A percentile compares a stretch with the other conserved stretches of the same genome.
Conservation (phyloP, 2,888 invertebrate species). For the Petrolisthes manimaculis region DNA sequence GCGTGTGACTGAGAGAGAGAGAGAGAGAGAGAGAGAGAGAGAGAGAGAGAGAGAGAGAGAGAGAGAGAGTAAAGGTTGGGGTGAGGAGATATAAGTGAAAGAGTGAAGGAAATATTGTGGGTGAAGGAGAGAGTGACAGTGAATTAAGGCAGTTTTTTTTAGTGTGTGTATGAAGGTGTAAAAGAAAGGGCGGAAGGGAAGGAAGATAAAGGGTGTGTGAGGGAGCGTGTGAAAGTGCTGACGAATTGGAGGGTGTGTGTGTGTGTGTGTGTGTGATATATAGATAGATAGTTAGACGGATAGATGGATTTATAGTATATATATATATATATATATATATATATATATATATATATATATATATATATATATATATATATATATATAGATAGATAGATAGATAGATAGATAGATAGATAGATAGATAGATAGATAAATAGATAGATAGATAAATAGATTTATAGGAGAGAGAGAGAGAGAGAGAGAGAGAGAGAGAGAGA, state of each 20-base stretch:
- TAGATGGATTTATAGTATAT: neutral
- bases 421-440: neutral
- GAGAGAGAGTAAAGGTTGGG: neutral
- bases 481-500: neutral
- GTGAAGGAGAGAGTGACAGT: neutral
- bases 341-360: too few species aligned
- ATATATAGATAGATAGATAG: neutral
- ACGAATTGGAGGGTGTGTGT: neutral
- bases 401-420: neutral
- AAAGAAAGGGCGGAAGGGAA: neutral
- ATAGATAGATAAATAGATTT: neutral
- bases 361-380: too few species aligned
- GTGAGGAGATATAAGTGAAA: neutral
- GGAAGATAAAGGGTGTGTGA: neutral
- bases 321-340: too few species aligned
- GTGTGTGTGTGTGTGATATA: neutral
- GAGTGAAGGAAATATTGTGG: neutral
- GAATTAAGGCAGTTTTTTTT: neutral
- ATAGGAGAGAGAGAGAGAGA: neutral
- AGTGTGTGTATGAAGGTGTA: neutral
- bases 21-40: constrained; percentile 17
- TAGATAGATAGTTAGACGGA: neutral
- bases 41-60: neutral
- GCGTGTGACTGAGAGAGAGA: neutral
- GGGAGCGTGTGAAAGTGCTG: neutral